Evolutionary conservation across 2,113 vertebrate species (phyloP), one percentile per base, ranked within the genome.

Genomic region (Toxotes jaculatrix): DNA sequence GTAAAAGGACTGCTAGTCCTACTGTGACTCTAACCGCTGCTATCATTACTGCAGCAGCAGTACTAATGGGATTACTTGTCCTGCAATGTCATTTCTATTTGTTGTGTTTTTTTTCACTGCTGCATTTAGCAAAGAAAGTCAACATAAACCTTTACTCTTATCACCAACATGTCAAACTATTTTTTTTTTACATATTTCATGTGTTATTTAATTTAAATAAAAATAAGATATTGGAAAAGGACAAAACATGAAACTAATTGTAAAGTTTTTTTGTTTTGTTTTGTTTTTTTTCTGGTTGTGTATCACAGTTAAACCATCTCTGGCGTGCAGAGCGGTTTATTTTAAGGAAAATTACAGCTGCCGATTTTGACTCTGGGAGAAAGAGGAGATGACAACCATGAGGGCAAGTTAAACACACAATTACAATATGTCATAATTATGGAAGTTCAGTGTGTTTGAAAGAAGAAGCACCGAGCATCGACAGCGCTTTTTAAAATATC

Each of bases 261-360:
- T 57, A n/a, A 7, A 42, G n/a, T 21, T 43, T 13, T 40, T 27
- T 7, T 38, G 36, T 38, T 27, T 27, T 27, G 27, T 38, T 38
- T 38, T 38, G 1, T 38, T 38, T 51, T 23, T n/a, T 5, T 7
- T 38, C 40, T 64, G 47, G 23, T 66, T 53, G 40, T 65, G 7
- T 21, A 13, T 68, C 32, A 42, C n/a, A 27, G 45, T 10, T 23
- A 3, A n/a, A 62, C 17, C 14, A 10, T 31, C 14, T 36, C 40
- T 38, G 43, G 53, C 10, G 14, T 31, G 14, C 47, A 55, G 43
- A 9, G 19, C 12, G 34, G 7, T 59, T 71, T 47, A 60, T 80
- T 80, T 66, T 42, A 11, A 34, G 36, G 40, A n/a, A 59, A 53
- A 75, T 64, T 68, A 74, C 65, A 71, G 43, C 27, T 80, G 27